Evolutionary conservation across 2,797 vertebrate genomes (phyloP).

Genomic region (Erpetoichthys calabaricus): DNA sequence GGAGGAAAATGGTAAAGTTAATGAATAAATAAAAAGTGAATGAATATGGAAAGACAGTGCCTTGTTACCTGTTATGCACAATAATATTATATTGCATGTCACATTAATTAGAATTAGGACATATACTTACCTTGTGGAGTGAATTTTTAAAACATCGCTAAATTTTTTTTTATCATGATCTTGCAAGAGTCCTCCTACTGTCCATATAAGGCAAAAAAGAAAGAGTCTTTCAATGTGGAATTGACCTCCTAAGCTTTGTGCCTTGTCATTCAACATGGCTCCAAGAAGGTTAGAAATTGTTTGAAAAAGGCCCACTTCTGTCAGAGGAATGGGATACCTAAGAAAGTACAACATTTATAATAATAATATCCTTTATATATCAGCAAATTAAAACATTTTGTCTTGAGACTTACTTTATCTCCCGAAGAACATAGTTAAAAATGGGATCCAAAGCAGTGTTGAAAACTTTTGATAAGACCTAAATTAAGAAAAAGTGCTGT

Average conservation of each 20-base stretch:
- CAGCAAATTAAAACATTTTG: too few species aligned
- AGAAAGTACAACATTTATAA: not conserved
- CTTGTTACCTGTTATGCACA: too few species aligned
- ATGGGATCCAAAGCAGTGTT: slow-evolving; percentile 19
- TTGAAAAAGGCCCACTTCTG: slow-evolving; percentile 17
- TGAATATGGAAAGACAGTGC: too few species aligned
- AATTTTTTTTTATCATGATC: slow-evolving; percentile 14
- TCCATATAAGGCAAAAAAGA: slow-evolving; percentile 20
- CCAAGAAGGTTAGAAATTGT: slow-evolving; percentile 15
- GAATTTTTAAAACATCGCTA: slow-evolving; percentile 15
- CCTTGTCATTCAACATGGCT: slow-evolving; percentile 19
- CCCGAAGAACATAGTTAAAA: slow-evolving; percentile 16
- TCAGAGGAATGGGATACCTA: slow-evolving; percentile 16
- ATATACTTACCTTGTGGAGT: slow-evolving; percentile 17
- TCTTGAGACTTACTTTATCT: slow-evolving; percentile 15
- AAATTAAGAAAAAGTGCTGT: not conserved
- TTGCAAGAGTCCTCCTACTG: slow-evolving; percentile 15
- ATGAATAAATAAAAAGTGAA: too few species aligned
- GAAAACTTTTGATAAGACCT: slow-evolving; percentile 21
- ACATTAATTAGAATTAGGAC: too few species aligned
- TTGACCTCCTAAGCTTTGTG: slow-evolving; percentile 20
- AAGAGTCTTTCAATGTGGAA: slow-evolving; percentile 20
- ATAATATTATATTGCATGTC: too few species aligned
- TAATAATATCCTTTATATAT: not conserved
- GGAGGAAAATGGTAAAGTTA: too few species aligned